Base-by-base conservation (phyloP, 2,797 vertebrate species). In the Pangasius djambal region DNA sequence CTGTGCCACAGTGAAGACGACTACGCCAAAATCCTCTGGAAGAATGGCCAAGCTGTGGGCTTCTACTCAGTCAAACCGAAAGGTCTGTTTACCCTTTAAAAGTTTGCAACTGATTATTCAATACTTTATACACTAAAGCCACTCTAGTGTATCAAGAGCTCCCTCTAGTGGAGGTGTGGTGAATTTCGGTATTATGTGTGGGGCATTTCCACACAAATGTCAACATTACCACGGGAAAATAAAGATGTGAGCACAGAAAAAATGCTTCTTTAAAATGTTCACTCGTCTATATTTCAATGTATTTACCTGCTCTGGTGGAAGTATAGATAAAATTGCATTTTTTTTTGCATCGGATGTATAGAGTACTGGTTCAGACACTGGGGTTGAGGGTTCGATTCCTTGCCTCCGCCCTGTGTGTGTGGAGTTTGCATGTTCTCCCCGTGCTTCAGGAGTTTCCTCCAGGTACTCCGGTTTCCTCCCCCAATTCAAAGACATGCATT, bases 1-100 rank as follows among this genome's bases (percentile, higher is more conserved):
- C 96, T 99, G 79, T 98, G 97, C 92, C 98, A 98, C 52, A 92
- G 93, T 90, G 96, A 96, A 90, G 95, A 90, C 2, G 96, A 97
- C 77, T 96, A 95, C 83, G 97, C 97, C 86, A 98, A 98, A 93
- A 96, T 98, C 93, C 90, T 97, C 74, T 99, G 98, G 98, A 95
- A 93, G 78, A 94, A 96, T 86, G 98, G 98, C 93, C 96, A 98
- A 86, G 98, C 98, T 25, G 91, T 98, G 91, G 98, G 97, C 8
- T 99, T 98, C 94, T 98, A 98, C 94, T 98, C 98, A 3, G 96
- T 97, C 22, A 63, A 63, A 28, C 22, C 25, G 1, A 63, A 63
- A 63, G 22, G 22, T 63, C 22, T 63, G 61, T 63, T 63, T 63
- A 25, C 25, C 2, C 22, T 63, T 2, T 25, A 1, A 28, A 61